These are phyloP conservation scores for Ganaspis brasiliensis DNA, from an alignment of 2,888 invertebrate species.

Conservation along the genomic window DNA sequence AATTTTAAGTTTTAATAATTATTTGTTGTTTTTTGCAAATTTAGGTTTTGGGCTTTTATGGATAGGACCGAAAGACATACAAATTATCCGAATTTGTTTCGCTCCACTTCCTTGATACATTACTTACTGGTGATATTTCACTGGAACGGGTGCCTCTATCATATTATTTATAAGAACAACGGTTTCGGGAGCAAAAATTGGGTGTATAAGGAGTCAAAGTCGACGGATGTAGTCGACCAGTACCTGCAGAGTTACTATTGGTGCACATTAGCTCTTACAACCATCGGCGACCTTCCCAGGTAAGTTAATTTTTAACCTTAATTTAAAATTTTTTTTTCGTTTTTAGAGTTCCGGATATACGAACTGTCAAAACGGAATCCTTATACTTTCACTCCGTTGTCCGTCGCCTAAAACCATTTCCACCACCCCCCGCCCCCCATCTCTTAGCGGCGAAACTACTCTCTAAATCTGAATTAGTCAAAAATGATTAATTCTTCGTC, in stretches of 20 bases:
- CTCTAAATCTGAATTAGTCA: no score
- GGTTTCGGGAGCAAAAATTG: constrained; percentile 96
- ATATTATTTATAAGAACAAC: constrained; percentile 97
- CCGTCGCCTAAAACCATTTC: no score
- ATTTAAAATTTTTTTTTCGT: constrained; percentile 14
- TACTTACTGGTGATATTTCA: constrained; percentile 99
- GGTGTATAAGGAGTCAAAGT: constrained; percentile 93
- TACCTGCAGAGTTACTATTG: constrained; percentile 99
- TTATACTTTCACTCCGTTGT: no score
- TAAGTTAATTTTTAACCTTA: constrained; percentile 56
- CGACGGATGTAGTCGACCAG: constrained; percentile 94
- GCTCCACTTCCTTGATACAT: constrained; percentile 95
- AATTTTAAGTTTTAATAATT: neutral
- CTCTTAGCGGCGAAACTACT: no score
- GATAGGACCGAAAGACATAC: constrained; percentile 99
- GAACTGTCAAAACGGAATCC: no score
- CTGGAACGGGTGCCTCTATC: constrained; percentile 99
- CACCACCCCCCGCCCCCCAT: no score
- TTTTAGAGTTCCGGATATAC: no score
- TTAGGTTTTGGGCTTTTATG: constrained; percentile 96
- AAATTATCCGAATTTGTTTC: constrained; percentile 98
- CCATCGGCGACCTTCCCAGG: constrained; percentile 87
- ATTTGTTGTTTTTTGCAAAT: neutral
- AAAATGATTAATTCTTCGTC: no score
- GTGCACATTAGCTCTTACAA: constrained; percentile 97